Evolutionary conservation across 2,888 invertebrate species (phyloP).

Genomic region (Caenorhabditis sp.): DNA sequence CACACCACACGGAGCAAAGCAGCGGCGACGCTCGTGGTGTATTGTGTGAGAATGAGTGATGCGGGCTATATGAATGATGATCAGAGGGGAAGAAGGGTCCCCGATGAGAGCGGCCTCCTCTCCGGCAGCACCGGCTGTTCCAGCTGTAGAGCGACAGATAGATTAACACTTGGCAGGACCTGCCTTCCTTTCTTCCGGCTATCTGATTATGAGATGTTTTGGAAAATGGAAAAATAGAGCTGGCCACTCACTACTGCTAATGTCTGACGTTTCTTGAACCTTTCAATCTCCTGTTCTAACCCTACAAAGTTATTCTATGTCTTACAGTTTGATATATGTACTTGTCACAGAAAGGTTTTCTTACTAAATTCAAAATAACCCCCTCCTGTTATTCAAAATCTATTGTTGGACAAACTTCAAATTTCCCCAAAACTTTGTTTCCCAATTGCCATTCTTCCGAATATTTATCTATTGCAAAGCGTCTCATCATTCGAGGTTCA

Average conservation of each 20-base stretch:
- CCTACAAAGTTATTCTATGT: too few relatives aligned
- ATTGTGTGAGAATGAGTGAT: conserved; percentile 69
- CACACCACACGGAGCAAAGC: conserved; percentile 11
- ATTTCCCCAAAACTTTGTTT: too few relatives aligned
- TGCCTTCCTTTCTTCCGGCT: conserved; percentile 12
- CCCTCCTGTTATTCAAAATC: background rate
- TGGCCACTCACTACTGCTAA: conserved; percentile 13
- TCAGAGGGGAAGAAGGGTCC: conserved; percentile 25
- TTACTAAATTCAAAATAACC: background rate
- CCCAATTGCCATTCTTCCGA: conserved; percentile 22
- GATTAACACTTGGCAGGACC: conserved; percentile 62
- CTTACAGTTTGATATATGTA: too few relatives aligned
- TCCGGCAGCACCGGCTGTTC: conserved; percentile 59
- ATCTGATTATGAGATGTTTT: conserved; percentile 57
- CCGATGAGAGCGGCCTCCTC: background rate
- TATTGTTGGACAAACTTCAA: background rate
- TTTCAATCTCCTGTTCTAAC: background rate
- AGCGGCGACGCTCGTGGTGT: conserved; percentile 26
- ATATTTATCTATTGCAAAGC: conserved; percentile 40
- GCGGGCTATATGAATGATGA: conserved; percentile 62
- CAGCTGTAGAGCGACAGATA: conserved; percentile 48
- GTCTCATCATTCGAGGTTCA: conserved; percentile 42
- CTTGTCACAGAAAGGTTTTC: too few relatives aligned
- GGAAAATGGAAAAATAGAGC: conserved; percentile 28
- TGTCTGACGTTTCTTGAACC: conserved; percentile 31